Base-by-base conservation (phyloP, 2,888 invertebrate genomes). In the Drosophila leonis region DNA sequence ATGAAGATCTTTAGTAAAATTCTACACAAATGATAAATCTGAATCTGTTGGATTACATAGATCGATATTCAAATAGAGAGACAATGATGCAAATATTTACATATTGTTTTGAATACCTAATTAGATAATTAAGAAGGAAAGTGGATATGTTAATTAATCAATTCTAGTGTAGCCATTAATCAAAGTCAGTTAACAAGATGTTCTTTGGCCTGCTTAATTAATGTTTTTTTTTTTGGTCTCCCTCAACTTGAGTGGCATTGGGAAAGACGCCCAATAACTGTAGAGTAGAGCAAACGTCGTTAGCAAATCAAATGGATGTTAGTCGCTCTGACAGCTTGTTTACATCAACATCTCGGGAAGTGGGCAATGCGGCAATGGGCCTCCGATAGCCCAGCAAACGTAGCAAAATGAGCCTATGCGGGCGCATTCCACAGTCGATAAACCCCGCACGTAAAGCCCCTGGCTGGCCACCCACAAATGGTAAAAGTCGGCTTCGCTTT, bases 241-340 rank as follows among this genome's bases (percentile, higher is more conserved):
- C n/a, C n/a, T n/a, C 31, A 31, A 61, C 49, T 9, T 35, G 33
- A 18, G 29, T 49, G 56, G 12, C 41, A 46, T 44, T 18, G n/a
- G 29, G 39, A 27, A 52, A n/a, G 10, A 6, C 15, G 52, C 46
- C 24, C 15, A 18, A 5, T 46, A 0, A 27, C 13, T 13, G 46
- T 39, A 77, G 77, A 42, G 77, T 74, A 77, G 48, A 41, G 52
- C 60, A 65, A 65, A 64, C 75, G 70, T 74, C 70, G 62, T 73
- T 68, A 68, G 65, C 71, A 77, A 81, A 80, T 83, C 82, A 85
- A 88, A 85, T 81, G 72, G 75, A 74, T 85, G 80, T 78, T 80
- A 68, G 75, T 59, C 65, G 65, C 79, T 72, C 74, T 80, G 83
- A 86, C 85, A 88, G 88, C 86, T 86, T 86, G 88, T 86, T 85